Base-by-base conservation (phyloP, 2,888 invertebrate genomes). In the Nemoura dubitans region DNA sequence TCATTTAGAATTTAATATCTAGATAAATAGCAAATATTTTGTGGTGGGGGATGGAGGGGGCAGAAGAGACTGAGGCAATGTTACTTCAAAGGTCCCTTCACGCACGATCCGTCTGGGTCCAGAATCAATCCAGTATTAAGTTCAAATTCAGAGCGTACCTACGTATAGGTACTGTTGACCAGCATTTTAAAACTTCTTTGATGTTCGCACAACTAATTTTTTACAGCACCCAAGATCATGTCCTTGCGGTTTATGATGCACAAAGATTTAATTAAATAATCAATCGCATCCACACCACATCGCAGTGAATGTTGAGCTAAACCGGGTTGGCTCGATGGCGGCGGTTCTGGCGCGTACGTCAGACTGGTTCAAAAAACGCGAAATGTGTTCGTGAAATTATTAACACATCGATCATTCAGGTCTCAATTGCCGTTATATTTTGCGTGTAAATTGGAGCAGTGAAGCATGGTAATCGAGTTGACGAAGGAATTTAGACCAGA, bases 351-450 rank as follows among this genome's bases (percentile, higher is more conserved):
- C 36, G 5, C 36, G 36, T 59, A 14, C 10, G 59, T 59, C 59
- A 59, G 59, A 21, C 59, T 10, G 6, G 14, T 7, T 59, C 59
- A 59, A 59, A 59, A 59, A 59, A 59, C 59, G 59, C 59, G 59
- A 59, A 59, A 59, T 59, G 59, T 59, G 59, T 21, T 59, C 14
- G 21, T 16, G 14, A 16, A 16, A 59, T 59, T 59, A 59, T 59
- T 59, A 59, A 59, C 59, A 59, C 59, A 59, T 78, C 78, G 78
- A 78, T 78, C 78, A 78, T 78, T 78, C 78, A 25, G 27, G 78
- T 78, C 28, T 78, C 26, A 78, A 78, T 78, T 28, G 25, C 78
- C 78, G 27, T 26, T 78, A 27, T 2, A 27, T 78, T 78, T 78
- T 10, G 78, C 78, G 78, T 26, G 78, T 3, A 78, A 78, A 78